Conservation (phyloP, 2,888 invertebrate species). For the Phaonia tiefii region DNA sequence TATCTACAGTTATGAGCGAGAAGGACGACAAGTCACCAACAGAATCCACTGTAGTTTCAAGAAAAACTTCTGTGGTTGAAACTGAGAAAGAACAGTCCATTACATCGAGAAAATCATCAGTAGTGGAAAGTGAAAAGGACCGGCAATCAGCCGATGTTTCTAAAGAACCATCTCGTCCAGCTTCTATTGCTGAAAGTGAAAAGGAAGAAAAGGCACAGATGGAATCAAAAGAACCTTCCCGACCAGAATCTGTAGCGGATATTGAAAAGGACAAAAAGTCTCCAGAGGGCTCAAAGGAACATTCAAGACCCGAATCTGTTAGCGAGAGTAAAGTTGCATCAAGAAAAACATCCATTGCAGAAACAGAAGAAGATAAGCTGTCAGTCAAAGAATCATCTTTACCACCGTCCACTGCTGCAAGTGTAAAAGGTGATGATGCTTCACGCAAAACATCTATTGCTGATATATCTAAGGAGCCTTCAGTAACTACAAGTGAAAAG, state of each 20-base stretch:
- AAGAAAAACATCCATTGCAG: conserved; percentile 29
- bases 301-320: conserved; percentile 33
- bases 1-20: conserved; percentile 35
- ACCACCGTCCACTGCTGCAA: conserved; percentile 63
- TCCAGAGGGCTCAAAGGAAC: conserved; percentile 18
- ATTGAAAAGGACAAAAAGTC: conserved; percentile 32
- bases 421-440: conserved; percentile 58
- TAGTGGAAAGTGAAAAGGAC: conserved; percentile 49
- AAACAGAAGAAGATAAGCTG: conserved; percentile 50
- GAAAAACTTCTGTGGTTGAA: conserved; percentile 53
- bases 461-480: conserved; percentile 54
- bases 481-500: conserved; percentile 59
- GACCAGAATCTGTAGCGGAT: conserved; percentile 39
- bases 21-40: background rate
- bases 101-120: conserved; percentile 27
- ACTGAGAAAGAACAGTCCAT: conserved; percentile 44
- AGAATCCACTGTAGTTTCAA: conserved; percentile 50
- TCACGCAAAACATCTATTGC: conserved; percentile 31
- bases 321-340: conserved; percentile 60
- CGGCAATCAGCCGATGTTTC: conserved; percentile 28
- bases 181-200: conserved; percentile 51
- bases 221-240: conserved; percentile 50
- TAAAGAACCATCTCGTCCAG: conserved; percentile 41
- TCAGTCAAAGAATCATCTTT: conserved; percentile 47
- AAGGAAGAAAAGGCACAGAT: conserved; percentile 57